Percentiles rank a stretch among this genome's conserved stretches.
Conservation (phyloP, 2,797 vertebrate genomes). For the Heliangelus exortis region DNA sequence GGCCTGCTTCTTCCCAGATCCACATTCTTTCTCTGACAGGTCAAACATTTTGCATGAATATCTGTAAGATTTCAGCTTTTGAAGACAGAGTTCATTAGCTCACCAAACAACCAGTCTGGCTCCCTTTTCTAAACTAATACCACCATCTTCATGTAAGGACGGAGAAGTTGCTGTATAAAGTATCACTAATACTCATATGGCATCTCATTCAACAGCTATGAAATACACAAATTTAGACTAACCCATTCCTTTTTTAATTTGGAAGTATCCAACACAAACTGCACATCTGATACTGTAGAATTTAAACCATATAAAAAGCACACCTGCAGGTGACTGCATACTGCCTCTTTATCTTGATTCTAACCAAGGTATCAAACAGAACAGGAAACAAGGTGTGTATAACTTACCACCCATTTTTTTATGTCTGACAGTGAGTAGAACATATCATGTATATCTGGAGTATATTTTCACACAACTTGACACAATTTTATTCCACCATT, state of each 20-base stretch:
- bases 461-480: neutral
- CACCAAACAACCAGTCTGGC: neutral
- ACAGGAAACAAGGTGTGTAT: neutral
- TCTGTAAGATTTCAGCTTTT: neutral
- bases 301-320: neutral
- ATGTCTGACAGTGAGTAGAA: neutral
- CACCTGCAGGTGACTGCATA: neutral
- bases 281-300: neutral
- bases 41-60: neutral
- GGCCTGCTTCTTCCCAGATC: neutral
- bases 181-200: neutral
- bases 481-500: no score
- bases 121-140: neutral
- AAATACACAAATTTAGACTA: neutral
- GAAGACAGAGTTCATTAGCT: neutral
- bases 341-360: neutral
- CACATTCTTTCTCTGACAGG: neutral
- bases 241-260: neutral
- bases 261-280: neutral
- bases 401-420: neutral
- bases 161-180: neutral
- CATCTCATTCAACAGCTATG: neutral
- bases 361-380: neutral
- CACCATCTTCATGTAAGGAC: neutral
- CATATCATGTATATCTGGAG: neutral